phyloP scores from a whole-genome alignment of 2,888 invertebrate species.

The Aphrophora alni region DNA sequence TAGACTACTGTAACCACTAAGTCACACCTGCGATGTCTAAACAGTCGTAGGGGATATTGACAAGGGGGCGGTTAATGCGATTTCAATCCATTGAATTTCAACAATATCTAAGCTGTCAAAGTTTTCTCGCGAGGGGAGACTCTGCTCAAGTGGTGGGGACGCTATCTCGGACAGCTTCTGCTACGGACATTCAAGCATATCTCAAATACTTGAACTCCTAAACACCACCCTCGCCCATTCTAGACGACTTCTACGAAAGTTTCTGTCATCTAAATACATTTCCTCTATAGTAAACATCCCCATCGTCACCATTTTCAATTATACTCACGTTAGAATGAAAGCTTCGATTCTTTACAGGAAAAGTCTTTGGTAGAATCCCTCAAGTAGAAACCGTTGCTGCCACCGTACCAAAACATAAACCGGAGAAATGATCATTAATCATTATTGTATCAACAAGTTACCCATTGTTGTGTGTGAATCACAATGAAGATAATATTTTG shows the following conservation, averaged over 20 bases:
- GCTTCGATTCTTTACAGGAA: too few species aligned
- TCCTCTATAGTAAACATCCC: neutral
- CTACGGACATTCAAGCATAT: neutral
- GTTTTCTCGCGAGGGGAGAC: neutral
- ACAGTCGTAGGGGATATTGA: neutral
- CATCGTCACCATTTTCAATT: neutral
- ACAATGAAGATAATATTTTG: too few species aligned
- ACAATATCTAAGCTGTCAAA: neutral
- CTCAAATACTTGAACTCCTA: too few species aligned
- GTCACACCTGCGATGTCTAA: neutral
- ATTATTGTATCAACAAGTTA: too few species aligned
- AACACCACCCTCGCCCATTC: neutral
- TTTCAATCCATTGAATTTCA: conserved; percentile 2
- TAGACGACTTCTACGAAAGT: neutral
- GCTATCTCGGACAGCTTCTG: neutral
- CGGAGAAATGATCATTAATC: too few species aligned
- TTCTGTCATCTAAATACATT: neutral
- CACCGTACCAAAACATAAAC: too few species aligned
- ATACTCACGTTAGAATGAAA: neutral
- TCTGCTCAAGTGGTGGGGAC: neutral
- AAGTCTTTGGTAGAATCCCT: too few species aligned
- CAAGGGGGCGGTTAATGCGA: conserved; percentile 9
- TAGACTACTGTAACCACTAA: neutral
- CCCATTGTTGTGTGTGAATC: too few species aligned
- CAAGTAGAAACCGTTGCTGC: too few species aligned